These are phyloP conservation scores for Carettochelys insculpta DNA, from an alignment of 2,113 vertebrate genomes.

Conservation along the genomic window DNA sequence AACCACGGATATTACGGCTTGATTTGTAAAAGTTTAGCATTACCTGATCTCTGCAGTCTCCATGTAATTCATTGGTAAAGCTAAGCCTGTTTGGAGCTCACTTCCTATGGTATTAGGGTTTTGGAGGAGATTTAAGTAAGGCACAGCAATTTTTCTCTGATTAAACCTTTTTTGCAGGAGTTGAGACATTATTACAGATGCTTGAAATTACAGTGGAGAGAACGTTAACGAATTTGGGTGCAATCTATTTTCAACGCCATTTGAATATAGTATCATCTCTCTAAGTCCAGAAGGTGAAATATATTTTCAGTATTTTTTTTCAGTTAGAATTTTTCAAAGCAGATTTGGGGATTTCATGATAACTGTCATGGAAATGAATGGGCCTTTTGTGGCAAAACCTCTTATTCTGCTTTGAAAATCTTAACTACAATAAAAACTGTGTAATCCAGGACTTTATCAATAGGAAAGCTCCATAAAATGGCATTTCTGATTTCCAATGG, in stretches of 20 bases:
- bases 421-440: not conserved
- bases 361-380: conserved; percentile 48
- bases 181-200: accelerated
- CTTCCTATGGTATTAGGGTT: not conserved
- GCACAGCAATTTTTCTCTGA: not conserved
- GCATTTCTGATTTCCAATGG: no score
- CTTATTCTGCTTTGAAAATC: conserved; percentile 35
- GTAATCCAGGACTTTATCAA: no score
- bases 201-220: not conserved
- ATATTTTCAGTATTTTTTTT: not conserved
- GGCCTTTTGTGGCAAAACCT: conserved; percentile 45
- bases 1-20: not conserved
- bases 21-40: not conserved
- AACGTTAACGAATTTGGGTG: not conserved
- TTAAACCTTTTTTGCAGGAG: not conserved
- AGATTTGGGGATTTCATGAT: not conserved
- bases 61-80: not conserved
- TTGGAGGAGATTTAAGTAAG: not conserved
- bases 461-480: no score
- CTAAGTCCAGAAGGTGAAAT: conserved; percentile 3
- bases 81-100: not conserved
- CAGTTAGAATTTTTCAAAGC: not conserved
- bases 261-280: not conserved
- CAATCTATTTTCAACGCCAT: not conserved
- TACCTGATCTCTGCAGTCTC: not conserved